Percentiles rank a stretch among this genome's conserved stretches.
Conservation (phyloP, 2,888 invertebrate genomes). For the Gortyna flavago region DNA sequence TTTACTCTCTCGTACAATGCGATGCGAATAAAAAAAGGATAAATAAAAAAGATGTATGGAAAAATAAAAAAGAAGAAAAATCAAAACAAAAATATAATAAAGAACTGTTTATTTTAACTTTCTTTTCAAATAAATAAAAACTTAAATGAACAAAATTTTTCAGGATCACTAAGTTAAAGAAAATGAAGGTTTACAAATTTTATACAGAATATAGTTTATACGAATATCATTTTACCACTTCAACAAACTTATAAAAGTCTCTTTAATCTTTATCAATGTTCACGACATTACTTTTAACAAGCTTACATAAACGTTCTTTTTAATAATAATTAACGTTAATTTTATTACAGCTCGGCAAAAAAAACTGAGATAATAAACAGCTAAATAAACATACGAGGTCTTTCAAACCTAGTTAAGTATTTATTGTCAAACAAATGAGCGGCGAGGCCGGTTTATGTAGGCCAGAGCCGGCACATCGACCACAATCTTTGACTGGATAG, state of each 20-base stretch:
- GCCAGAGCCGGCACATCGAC: constrained; percentile 27
- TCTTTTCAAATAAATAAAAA: constrained; percentile 81
- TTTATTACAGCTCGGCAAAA: constrained; percentile 65
- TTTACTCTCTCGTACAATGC: not conserved
- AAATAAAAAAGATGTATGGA: not conserved
- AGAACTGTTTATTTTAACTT: constrained; percentile 79
- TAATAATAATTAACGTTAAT: constrained; percentile 67
- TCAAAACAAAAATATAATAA: constrained; percentile 75
- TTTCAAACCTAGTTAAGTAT: constrained; percentile 66
- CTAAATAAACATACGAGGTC: constrained; percentile 59
- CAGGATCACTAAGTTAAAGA: constrained; percentile 74
- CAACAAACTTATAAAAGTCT: constrained; percentile 56
- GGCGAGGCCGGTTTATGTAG: constrained; percentile 15
- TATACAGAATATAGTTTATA: constrained; percentile 65
- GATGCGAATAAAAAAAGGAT: not conserved
- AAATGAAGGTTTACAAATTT: constrained; percentile 74
- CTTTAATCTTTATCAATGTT: constrained; percentile 53
- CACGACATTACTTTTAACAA: constrained; percentile 63
- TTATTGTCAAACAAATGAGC: constrained; percentile 34
- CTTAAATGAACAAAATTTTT: constrained; percentile 79
- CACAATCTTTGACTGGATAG: constrained; percentile 46
- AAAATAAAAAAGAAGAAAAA: constrained; percentile 31
- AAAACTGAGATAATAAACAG: constrained; percentile 65
- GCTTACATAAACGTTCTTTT: constrained; percentile 62
- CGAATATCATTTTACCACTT: constrained; percentile 68